Conservation (phyloP, 2,113 vertebrate species). For the Diphyllodes magnificus region DNA sequence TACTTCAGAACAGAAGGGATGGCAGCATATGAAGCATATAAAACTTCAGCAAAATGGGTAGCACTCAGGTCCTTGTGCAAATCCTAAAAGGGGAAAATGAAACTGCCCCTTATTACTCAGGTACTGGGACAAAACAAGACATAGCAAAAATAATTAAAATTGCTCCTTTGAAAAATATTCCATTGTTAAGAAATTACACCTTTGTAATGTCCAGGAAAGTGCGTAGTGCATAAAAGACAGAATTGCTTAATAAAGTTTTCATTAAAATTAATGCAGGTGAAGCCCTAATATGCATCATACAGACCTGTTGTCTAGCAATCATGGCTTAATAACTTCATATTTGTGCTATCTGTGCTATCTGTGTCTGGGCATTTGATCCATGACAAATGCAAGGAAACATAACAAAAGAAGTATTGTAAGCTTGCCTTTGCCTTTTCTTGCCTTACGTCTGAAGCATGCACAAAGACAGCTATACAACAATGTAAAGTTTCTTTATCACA, state of each 20-base stretch:
- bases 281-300: not conserved
- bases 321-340: not conserved
- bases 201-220: not conserved
- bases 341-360: not conserved
- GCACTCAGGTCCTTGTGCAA: not conserved
- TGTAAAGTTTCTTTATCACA: not conserved
- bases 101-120: not conserved
- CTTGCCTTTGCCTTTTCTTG: not conserved
- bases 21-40: not conserved
- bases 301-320: not conserved
- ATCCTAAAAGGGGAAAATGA: not conserved
- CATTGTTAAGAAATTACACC: not conserved
- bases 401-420: not conserved
- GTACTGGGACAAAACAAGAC: not conserved
- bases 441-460: not conserved
- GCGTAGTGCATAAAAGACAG: rapidly evolving
- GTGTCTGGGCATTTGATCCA: not conserved
- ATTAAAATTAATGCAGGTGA: not conserved
- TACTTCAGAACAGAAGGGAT: not conserved
- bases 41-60: not conserved
- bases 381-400: not conserved
- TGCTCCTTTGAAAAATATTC: not conserved
- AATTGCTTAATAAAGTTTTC: not conserved
- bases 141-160: not conserved
- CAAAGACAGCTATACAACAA: not conserved